Evolutionary conservation across 2,888 invertebrate genomes (phyloP), one percentile per base, ranked within the genome.

Genomic region (Cerastoderma edule): DNA sequence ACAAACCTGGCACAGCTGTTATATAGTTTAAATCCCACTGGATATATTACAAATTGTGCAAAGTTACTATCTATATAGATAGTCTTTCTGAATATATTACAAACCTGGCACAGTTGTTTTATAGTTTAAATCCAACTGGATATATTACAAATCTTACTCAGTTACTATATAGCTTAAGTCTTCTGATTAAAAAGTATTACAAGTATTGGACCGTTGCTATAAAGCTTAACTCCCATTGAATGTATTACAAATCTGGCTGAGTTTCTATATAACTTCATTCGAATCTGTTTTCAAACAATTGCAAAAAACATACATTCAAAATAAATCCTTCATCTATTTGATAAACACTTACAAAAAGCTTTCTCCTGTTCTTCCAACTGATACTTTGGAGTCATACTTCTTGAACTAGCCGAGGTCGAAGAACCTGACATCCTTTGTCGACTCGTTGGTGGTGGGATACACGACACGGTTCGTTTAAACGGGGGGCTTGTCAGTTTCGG

Each of bases 351-450:
- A 80, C 80, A 54, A 32, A 69, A 69, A 13, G 66, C 69, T 27
- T 56, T 53, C 19, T 77, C 80, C 24, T 77, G 80, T 56, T 75
- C 67, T 24, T 80, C 80, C 54, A 56, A 75, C 63, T 69, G 72
- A 19, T 72, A 78, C 39, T 54, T 73, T 5, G 74, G 57, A 10
- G 69, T 72, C 22, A 28, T 1, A 33, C 39, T 39, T 24, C 10
- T 60, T 24, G 75, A 64, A 16, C 67, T 35, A 1, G 33, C n/a
- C 6, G 46, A 50, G n/a, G 65, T 13, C 13, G 56, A 4, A 2
- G 67, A 46, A 6, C 16, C 19, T 16, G 27, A 57, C n/a, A 6
- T 22, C 19, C 33, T 32, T 19, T 13, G 28, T 1, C 3, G 64
- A 22, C 27, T 56, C 1, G 19, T 35, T 48, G 24, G 16, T 6